Percentiles rank a stretch among this genome's conserved stretches.
These are phyloP conservation scores for Hestina assimilis DNA, from an alignment of 1,140 invertebrate genomes.

Conservation along the genomic window DNA sequence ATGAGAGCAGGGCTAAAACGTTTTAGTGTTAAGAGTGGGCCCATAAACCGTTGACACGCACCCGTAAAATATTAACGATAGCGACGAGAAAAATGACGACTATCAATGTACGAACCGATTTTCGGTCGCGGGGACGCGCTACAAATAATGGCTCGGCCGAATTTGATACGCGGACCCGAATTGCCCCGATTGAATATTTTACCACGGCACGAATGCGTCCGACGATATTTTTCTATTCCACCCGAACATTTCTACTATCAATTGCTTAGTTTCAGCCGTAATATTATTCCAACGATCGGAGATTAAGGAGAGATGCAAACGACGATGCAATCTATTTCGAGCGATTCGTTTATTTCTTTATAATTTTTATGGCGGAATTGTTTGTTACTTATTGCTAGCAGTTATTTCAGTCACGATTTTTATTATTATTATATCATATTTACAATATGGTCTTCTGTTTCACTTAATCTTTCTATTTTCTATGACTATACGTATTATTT, in stretches of 20 bases:
- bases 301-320: constrained; percentile 21
- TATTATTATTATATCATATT: too few species aligned
- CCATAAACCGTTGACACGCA: constrained; percentile 75
- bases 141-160: constrained; percentile 71
- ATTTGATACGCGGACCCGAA: constrained; percentile 75
- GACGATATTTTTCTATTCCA: constrained; percentile 75
- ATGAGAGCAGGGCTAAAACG: constrained; percentile 72
- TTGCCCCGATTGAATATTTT: constrained; percentile 77
- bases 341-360: background rate
- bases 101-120: constrained; percentile 72
- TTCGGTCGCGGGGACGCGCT: constrained; percentile 68
- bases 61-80: constrained; percentile 76
- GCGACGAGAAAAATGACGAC: constrained; percentile 74
- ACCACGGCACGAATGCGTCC: constrained; percentile 69
- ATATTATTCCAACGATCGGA: constrained; percentile 58
- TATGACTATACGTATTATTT: too few species aligned
- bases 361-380: background rate
- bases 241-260: constrained; percentile 73
- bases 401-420: too few species aligned
- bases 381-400: too few species aligned
- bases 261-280: constrained; percentile 74
- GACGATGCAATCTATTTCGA: constrained; percentile 4
- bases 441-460: too few species aligned
- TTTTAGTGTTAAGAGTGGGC: constrained; percentile 76
- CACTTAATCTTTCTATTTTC: too few species aligned